phyloP scores from a whole-genome alignment of 2,113 vertebrate genomes.

The Arizona elegans region DNA sequence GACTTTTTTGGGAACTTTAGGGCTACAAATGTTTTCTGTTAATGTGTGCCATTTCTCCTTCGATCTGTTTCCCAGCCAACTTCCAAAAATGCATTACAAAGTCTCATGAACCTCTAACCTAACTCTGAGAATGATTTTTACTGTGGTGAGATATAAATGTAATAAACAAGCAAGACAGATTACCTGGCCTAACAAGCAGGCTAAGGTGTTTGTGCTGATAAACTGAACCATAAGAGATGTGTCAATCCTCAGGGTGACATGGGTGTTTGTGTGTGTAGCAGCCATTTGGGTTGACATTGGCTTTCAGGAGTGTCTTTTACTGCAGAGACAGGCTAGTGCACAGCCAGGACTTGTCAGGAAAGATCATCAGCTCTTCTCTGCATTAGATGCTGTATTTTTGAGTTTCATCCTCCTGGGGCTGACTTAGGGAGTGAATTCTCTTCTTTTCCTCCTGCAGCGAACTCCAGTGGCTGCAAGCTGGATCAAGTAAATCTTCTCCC shows the following conservation, averaged over 20 bases:
- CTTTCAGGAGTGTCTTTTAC: not conserved
- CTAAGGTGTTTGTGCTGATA: not conserved
- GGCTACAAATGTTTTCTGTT: not conserved
- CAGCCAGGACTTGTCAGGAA: not conserved
- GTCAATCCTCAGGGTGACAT: not conserved
- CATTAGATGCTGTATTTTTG: not conserved
- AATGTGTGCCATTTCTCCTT: not conserved
- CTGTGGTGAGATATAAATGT: not conserved
- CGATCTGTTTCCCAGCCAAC: not conserved
- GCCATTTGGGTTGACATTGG: not conserved
- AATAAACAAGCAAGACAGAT: not conserved
- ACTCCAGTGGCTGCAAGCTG: constrained; percentile 73
- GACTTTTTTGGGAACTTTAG: not conserved
- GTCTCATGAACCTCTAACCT: not conserved
- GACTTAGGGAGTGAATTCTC: not conserved
- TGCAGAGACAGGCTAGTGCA: not conserved
- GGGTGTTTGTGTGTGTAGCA: not conserved
- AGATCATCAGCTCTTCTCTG: not conserved
- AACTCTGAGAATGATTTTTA: not conserved
- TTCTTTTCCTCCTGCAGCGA: constrained; percentile 68
- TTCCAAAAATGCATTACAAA: too few relatives aligned
- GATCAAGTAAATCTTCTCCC: constrained; percentile 81
- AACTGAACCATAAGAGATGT: not conserved
- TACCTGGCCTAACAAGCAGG: too few relatives aligned
- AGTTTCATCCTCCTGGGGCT: not conserved